These are phyloP conservation scores for Dexiosoma caninum DNA, from an alignment of 2,888 invertebrate genomes.

Conservation along the genomic window DNA sequence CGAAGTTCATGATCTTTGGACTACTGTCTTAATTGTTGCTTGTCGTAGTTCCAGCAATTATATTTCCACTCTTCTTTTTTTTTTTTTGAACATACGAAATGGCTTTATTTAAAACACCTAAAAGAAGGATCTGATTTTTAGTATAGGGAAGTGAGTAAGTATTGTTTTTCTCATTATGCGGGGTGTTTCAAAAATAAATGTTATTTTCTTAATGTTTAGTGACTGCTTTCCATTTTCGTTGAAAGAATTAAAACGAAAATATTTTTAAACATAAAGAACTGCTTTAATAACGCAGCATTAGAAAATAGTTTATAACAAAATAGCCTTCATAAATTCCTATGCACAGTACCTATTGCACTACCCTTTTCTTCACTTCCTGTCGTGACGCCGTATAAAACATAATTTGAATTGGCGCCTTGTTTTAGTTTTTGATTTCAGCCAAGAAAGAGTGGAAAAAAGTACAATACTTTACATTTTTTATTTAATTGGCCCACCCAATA, in stretches of 20 bases:
- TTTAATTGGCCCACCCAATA: constrained; percentile 67
- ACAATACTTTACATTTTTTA: constrained; percentile 7
- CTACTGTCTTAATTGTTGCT: constrained; percentile 76
- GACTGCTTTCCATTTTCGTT: too few species aligned
- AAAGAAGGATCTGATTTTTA: constrained; percentile 22
- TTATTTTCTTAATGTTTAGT: too few species aligned
- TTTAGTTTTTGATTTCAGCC: constrained; percentile 40
- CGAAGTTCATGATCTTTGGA: constrained; percentile 76
- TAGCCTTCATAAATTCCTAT: neutral
- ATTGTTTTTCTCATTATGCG: neutral
- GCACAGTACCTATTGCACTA: neutral
- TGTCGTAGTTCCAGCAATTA: constrained; percentile 59
- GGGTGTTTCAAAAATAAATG: constrained; percentile 9
- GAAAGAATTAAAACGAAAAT: neutral
- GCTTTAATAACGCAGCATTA: neutral
- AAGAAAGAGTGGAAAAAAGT: neutral
- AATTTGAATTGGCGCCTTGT: constrained; percentile 62
- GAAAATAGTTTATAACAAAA: neutral
- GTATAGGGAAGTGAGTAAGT: neutral
- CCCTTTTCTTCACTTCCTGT: constrained; percentile 57
- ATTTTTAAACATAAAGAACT: too few species aligned
- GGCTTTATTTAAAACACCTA: constrained; percentile 65
- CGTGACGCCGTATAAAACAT: constrained; percentile 55
- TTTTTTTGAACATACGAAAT: constrained; percentile 59
- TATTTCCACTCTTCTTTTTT: constrained; percentile 12